phyloP scores from a whole-genome alignment of 2,888 invertebrate genomes.

The Phanerotoma sp. region DNA sequence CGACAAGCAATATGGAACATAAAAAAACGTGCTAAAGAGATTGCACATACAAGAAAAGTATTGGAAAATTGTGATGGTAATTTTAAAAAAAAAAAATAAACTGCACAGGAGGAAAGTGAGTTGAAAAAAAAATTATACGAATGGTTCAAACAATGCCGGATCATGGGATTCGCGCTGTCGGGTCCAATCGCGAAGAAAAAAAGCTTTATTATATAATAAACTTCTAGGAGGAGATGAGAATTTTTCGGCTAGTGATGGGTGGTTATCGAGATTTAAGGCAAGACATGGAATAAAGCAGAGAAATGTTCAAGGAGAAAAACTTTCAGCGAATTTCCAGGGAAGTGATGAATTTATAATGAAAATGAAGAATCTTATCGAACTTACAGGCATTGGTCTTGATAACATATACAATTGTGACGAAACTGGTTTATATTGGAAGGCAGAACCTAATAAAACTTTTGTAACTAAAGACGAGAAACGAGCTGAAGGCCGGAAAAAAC shows the following conservation, averaged over 20 bases:
- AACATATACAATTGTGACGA: slow-evolving; percentile 34
- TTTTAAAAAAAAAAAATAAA: not conserved
- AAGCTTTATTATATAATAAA: slow-evolving; percentile 7
- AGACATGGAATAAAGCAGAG: slow-evolving; percentile 28
- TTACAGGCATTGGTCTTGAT: slow-evolving; percentile 18
- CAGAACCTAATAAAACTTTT: slow-evolving; percentile 29
- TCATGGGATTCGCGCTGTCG: slow-evolving; percentile 4
- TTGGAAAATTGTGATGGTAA: slow-evolving; percentile 10
- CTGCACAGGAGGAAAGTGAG: slow-evolving; percentile 1
- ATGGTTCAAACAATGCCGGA: slow-evolving; percentile 15
- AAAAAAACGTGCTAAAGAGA: too few relatives aligned
- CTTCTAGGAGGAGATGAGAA: not conserved
- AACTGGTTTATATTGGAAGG: slow-evolving; percentile 32
- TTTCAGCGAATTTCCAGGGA: slow-evolving; percentile 5
- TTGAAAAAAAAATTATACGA: slow-evolving; percentile 11
- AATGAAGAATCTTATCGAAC: slow-evolving; percentile 1
- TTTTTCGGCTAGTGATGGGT: slow-evolving; percentile 27
- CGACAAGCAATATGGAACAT: not conserved
- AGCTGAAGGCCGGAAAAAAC: slow-evolving; percentile 34
- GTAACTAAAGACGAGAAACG: slow-evolving; percentile 23
- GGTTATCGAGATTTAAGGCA: slow-evolving; percentile 26
- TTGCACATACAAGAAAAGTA: slow-evolving; percentile 25
- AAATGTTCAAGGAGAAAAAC: slow-evolving; percentile 16
- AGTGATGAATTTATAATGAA: slow-evolving; percentile 5
- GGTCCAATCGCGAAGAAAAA: slow-evolving; percentile 14